These are phyloP conservation scores for Habropoda laboriosa DNA, from an alignment of 1,140 invertebrate species.

Conservation along the genomic window DNA sequence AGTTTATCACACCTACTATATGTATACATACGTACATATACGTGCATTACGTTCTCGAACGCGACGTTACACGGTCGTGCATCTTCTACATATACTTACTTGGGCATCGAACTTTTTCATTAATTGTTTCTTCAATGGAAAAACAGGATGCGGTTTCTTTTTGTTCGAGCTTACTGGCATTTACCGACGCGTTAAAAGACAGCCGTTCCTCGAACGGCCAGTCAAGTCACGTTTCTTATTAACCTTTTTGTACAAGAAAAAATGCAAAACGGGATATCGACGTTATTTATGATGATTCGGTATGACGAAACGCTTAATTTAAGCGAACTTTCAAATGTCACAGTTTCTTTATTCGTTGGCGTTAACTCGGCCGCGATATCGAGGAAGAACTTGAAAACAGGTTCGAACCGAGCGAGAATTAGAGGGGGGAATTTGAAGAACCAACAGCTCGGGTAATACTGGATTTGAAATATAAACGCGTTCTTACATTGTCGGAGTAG, in stretches of 20 bases:
- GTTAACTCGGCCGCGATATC: too few species aligned
- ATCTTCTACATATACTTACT: too few species aligned
- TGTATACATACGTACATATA: too few species aligned
- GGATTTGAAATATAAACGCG: constrained; percentile 21
- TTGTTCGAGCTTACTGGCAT: background rate
- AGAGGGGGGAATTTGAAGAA: background rate
- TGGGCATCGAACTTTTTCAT: too few species aligned
- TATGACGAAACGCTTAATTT: background rate
- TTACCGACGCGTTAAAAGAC: background rate
- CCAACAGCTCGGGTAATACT: background rate
- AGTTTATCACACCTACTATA: background rate
- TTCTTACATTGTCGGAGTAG: constrained; percentile 23
- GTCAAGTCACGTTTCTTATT: background rate
- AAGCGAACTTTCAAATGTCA: background rate
- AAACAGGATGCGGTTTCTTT: too few species aligned
- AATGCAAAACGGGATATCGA: background rate
- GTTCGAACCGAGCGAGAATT: background rate
- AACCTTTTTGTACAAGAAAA: background rate
- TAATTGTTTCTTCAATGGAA: too few species aligned
- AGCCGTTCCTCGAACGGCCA: background rate
- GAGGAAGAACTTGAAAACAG: too few species aligned
- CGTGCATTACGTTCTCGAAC: too few species aligned
- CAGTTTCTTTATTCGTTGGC: too few species aligned
- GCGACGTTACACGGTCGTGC: too few species aligned
- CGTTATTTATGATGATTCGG: constrained; percentile 7